Percentiles rank a stretch among this genome's conserved stretches.
Evolutionary conservation across 1,140 invertebrate species (phyloP).

Genomic region (Ladona fulva): DNA sequence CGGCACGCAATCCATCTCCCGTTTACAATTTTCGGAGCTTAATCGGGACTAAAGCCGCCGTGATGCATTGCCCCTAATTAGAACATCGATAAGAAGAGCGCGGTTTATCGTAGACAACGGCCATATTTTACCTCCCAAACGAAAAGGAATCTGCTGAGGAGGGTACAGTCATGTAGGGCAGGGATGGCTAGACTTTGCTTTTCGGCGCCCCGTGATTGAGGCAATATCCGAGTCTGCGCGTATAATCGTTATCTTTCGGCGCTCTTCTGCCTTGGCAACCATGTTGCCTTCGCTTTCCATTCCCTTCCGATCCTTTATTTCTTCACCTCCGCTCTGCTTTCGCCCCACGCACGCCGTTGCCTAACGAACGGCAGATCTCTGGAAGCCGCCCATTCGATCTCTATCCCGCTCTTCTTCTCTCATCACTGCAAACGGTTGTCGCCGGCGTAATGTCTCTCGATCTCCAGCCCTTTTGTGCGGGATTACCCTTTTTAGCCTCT

Average conservation of each 20-base stretch:
- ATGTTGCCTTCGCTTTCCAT: background rate
- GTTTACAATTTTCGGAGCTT: background rate
- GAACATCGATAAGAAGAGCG: background rate
- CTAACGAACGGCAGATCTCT: too few species aligned
- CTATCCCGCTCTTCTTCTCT: background rate
- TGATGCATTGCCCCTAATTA: background rate
- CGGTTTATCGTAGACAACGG: background rate
- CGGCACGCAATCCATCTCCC: background rate
- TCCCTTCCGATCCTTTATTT: background rate
- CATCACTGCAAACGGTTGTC: too few species aligned
- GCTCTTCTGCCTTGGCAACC: background rate
- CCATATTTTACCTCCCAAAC: background rate
- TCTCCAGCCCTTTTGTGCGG: too few species aligned
- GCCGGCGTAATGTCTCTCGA: too few species aligned
- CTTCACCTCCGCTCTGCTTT: background rate
- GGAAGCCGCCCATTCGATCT: too few species aligned
- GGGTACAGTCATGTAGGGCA: background rate
- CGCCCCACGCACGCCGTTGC: background rate
- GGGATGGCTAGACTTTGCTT: background rate
- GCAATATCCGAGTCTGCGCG: background rate
- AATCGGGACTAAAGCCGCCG: background rate
- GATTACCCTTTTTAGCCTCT: too few species aligned
- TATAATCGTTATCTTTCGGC: background rate
- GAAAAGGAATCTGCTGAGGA: background rate
- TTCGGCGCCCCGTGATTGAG: background rate